Base-by-base conservation (phyloP, 2,797 vertebrate species). In the Peromyscus aztecus region DNA sequence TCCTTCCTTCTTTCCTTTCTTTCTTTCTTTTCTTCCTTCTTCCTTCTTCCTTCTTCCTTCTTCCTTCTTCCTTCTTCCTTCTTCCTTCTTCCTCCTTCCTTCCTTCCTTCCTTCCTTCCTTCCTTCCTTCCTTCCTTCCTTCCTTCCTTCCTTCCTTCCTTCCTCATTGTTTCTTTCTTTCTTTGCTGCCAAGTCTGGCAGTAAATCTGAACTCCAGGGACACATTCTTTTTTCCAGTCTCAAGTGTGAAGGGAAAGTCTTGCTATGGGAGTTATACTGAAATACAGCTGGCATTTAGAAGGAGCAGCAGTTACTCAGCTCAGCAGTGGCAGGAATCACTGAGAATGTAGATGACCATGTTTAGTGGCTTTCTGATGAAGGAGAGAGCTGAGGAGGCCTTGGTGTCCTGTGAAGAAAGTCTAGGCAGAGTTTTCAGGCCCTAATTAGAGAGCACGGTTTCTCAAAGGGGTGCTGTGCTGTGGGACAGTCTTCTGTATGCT, bases 211-310 rank as follows among this genome's bases (percentile, higher is more conserved):
- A 61, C 75, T 80, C 57, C 11, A 29, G 40, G 87, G 76, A 78
- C 46, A 63, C 9, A 34, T 69, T 94, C 55, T 55, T 92, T 92
- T 94, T 91, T 89, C 83, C 37, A 84, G 16, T 59, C 37, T 69
- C 16, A 80, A 90, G 69, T 73, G 21, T 77, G 63, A 85, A 9
- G 11, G 61, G 59, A 77, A 92, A 90, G 4, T 86, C 77, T 86
- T 95, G 49, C 63, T 63, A 27, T 91, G 29, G 21, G 87, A 85
- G 52, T 80, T 95, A 75, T 82, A 12, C 61, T 89, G 61, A 96
- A 91, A 86, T 93, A 73, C 65, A 27, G 37, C 29, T 86, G 93
- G 46, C 21, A 17, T 86, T 94, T 69, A 69, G 78, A 89, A 85
- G 78, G 40, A 57, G 55, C 17, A n/a, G 0, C 34, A 37, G 90